Base-by-base conservation (phyloP, 2,797 vertebrate genomes). In the Coracias cyanogaster region DNA sequence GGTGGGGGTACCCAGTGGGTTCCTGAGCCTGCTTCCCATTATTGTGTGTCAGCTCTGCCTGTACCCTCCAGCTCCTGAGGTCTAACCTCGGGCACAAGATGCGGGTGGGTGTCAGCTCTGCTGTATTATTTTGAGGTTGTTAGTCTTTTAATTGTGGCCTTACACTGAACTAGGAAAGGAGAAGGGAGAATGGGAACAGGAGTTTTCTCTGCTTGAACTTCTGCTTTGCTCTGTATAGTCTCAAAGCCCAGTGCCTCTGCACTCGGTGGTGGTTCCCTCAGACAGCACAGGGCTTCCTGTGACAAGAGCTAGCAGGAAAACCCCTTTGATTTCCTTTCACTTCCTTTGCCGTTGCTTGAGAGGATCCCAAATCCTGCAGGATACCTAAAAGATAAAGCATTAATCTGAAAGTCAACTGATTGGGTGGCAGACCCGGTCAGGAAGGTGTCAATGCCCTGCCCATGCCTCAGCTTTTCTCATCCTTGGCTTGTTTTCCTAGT, bases 301-400 rank as follows among this genome's bases (percentile, higher is more conserved):
- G 79, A 79, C 92, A 73, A 21, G 10, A 80, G 6, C 51, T 55
- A 46, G 92, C 92, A 93, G 94, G 93, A 96, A 94, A 95, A 91
- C 0, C 74, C 82, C 48, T 95, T 94, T 95, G 94, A 93, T 90
- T 70, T 74, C 67, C 85, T 86, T 22, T 45, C 73, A 90, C 67
- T 90, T 91, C 88, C 93, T 58, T 73, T 82, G 46, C 78, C 43
- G 7, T 17, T 46, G 67, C 94, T 67, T 28, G 55, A 51, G 76
- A 86, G 82, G 67, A 54, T 65, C 52, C 61, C 14, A 37, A 29
- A 79, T 58, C 41, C 71, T 74, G 51, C 71, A 95, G 21, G 51
- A 78, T 54, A 45, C 35, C 37, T 35, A 31, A 39, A 15, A 29
- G 78, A 81, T 55, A 64, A 95, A 82, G 62, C 16, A 48, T 35